phyloP scores from a whole-genome alignment of 2,797 vertebrate species.

The Babyrousa celebensis region DNA sequence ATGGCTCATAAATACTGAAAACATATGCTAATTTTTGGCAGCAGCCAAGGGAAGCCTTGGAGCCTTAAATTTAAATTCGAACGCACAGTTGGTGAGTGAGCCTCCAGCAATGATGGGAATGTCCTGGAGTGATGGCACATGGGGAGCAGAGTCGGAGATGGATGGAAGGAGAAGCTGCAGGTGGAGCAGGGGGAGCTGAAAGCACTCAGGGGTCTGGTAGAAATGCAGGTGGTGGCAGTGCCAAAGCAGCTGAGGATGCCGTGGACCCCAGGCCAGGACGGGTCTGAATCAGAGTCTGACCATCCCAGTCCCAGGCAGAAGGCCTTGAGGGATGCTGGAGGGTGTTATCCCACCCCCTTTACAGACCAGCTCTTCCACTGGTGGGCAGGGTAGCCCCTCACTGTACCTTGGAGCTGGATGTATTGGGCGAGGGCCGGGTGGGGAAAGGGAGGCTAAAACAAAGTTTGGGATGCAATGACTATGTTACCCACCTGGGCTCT shows the following conservation, averaged over 20 bases:
- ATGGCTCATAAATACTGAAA: conserved; percentile 75
- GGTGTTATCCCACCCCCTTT: not conserved
- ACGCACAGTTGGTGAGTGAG: conserved; percentile 29
- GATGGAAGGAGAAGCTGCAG: not conserved
- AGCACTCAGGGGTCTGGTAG: not conserved
- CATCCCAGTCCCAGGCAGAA: not conserved
- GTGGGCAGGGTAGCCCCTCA: too few relatives aligned
- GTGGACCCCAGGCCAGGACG: not conserved
- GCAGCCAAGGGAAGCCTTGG: conserved; percentile 22
- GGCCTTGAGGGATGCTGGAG: not conserved
- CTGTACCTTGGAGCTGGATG: not conserved
- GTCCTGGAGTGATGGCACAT: not conserved
- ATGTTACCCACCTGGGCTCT: too few relatives aligned
- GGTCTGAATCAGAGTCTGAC: not conserved
- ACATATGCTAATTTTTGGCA: conserved; percentile 78
- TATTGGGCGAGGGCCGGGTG: not conserved
- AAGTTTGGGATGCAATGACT: not conserved
- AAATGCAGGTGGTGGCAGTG: not conserved
- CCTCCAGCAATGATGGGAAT: conserved; percentile 26
- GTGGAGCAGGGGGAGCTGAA: not conserved
- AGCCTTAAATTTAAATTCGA: conserved; percentile 69
- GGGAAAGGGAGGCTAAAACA: not conserved
- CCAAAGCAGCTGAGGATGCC: not conserved
- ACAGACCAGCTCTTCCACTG: not conserved
- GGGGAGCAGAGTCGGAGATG: not conserved